Conservation (phyloP, 1,140 invertebrate genomes). For the Papilio helenus region DNA sequence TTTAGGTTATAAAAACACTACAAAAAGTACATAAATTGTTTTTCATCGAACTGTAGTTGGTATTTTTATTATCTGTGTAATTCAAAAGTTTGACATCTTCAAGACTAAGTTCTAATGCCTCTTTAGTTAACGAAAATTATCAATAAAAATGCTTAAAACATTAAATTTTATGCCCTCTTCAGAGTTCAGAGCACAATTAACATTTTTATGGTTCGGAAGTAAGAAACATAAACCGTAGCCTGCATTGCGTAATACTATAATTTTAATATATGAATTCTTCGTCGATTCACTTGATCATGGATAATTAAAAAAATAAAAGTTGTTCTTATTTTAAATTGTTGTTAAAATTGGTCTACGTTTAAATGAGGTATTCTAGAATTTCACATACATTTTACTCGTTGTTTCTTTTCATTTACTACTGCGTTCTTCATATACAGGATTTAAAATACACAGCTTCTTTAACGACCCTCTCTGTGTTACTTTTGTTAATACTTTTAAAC, state of each 20-base stretch:
- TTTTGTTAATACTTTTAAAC: neutral
- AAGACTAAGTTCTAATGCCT: neutral
- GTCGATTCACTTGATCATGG: neutral
- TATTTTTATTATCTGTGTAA: too few relatives aligned
- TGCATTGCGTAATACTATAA: neutral
- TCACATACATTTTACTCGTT: too few relatives aligned
- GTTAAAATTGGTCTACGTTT: too few relatives aligned
- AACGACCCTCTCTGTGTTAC: neutral
- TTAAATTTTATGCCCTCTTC: conserved; percentile 24
- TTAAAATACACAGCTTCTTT: too few relatives aligned
- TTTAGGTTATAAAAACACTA: too few relatives aligned
- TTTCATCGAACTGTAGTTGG: neutral
- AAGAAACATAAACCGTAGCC: conserved; percentile 16
- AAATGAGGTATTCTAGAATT: neutral
- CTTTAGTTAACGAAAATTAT: conserved; percentile 8
- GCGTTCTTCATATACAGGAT: too few relatives aligned
- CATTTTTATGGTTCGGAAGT: conserved; percentile 19
- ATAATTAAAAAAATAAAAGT: neutral
- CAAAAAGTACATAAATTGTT: neutral
- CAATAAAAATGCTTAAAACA: conserved; percentile 22
- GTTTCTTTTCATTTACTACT: too few relatives aligned
- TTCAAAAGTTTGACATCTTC: neutral
- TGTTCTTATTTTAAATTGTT: too few relatives aligned
- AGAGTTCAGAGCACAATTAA: conserved; percentile 20
- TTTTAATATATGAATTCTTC: neutral